These are phyloP conservation scores for Proteles cristata DNA, from an alignment of 2,113 vertebrate species.

Conservation along the genomic window DNA sequence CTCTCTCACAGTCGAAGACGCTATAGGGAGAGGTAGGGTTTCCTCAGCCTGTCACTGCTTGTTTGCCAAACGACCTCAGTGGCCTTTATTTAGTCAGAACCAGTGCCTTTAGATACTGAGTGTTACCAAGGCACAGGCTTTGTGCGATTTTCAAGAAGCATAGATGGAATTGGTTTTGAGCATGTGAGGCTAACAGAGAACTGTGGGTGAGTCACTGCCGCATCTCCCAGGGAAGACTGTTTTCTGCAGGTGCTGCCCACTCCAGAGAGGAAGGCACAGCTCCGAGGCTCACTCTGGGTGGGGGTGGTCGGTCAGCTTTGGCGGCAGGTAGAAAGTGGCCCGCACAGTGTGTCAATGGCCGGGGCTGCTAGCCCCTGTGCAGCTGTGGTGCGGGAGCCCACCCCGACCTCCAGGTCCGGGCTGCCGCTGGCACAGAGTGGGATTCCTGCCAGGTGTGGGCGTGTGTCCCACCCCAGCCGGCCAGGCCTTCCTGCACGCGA, in stretches of 20 bases:
- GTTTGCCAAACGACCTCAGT: background rate
- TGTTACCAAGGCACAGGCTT: background rate
- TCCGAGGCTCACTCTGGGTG: background rate
- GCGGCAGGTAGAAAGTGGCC: background rate
- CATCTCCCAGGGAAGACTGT: background rate
- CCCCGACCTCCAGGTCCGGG: background rate
- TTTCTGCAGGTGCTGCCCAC: background rate
- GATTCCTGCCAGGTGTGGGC: background rate
- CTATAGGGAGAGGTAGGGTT: background rate
- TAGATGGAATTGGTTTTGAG: background rate
- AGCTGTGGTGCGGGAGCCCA: rapidly evolving
- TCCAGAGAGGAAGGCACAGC: rapidly evolving
- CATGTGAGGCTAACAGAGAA: background rate
- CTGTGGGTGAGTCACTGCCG: background rate
- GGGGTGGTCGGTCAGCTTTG: background rate
- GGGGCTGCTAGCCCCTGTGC: background rate
- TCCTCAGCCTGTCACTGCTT: background rate
- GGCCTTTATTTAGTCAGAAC: background rate
- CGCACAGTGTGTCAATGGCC: background rate
- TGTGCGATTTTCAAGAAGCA: background rate
- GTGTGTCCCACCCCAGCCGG: background rate
- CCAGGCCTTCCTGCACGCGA: background rate
- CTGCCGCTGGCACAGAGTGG: background rate
- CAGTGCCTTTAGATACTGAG: background rate
- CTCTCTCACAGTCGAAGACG: background rate